These are phyloP conservation scores for Anarhynchus alexandrinus DNA, from an alignment of 2,113 vertebrate species.

Conservation along the genomic window DNA sequence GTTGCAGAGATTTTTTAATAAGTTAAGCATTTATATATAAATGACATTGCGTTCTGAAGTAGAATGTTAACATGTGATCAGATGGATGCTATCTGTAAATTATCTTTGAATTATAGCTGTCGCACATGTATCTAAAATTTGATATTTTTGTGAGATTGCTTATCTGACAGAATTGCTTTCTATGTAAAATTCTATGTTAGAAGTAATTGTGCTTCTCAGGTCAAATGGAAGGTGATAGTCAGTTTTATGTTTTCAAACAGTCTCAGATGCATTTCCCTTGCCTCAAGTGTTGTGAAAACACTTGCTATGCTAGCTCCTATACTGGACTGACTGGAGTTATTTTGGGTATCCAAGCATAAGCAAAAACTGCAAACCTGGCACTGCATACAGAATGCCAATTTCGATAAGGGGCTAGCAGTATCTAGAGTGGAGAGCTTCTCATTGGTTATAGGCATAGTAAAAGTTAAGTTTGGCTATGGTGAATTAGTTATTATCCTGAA, in stretches of 20 bases:
- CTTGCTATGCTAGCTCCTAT: not conserved
- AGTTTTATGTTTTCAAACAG: not conserved
- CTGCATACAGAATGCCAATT: not conserved
- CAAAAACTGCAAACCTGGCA: not conserved
- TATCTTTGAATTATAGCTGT: not conserved
- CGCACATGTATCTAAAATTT: not conserved
- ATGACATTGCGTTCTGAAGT: not conserved
- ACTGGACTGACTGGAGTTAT: not conserved
- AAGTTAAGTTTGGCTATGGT: not conserved
- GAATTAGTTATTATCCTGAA: not conserved
- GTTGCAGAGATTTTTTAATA: not conserved
- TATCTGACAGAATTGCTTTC: not conserved
- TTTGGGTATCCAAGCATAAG: not conserved
- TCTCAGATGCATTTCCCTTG: not conserved
- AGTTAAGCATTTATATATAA: not conserved
- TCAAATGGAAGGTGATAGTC: not conserved
- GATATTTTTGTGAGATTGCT: not conserved
- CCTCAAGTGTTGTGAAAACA: not conserved
- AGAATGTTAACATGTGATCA: not conserved
- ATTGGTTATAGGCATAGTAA: not conserved
- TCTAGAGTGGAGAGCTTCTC: not conserved
- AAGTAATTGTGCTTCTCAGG: not conserved
- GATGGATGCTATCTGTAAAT: not conserved
- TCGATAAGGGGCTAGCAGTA: not conserved
- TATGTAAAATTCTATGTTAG: not conserved